Base-by-base conservation (phyloP, 2,797 vertebrate species). In the Notolepis coatsorum region DNA sequence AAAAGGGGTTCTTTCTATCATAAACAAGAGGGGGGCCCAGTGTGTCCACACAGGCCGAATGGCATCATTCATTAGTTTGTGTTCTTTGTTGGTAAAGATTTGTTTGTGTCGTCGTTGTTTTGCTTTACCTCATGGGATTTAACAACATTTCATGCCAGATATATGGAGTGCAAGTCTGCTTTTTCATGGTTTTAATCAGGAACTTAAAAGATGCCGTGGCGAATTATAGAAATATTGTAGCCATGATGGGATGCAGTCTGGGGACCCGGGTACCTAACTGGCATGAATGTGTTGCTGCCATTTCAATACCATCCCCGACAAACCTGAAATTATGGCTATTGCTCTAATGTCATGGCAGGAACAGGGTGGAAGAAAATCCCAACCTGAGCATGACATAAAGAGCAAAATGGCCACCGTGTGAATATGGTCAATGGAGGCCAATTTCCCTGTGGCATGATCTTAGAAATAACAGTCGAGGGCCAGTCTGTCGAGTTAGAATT, bases 81-180 rank as follows among this genome's bases (percentile, higher is more conserved):
- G 65, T 52, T 78, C 75, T 47, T 84, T 87, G 89, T 88, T 82
- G 72, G 70, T 82, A 62, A 75, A 79, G 4, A 62, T 62, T 76
- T 80, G 59, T 80, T 77, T 80, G 80, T 81, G 66, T 80, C 64
- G 79, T 65, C 46, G 63, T 65, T 71, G 71, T 77, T 86, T 91
- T 90, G 84, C 86, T 84, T 85, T 82, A 89, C 84, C 75, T 90
- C 84, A 84, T 85, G 58, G 77, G 55, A 80, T 68, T 76, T 61
- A 72, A 72, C 62, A 73, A 65, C 65, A 71, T 81, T 84, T 85
- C 52, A 82, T 61, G 52, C 65, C 84, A 70, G 49, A 76, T 73
- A 66, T 41, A 33, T 39, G 25, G 25, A 73, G 37, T 37, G 53
- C 66, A 53, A 73, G 49, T 80, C 39, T 39, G 27, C 65, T 31